These are phyloP conservation scores for Coturnix japonica DNA, from an alignment of 2,113 vertebrate genomes.

Conservation along the genomic window DNA sequence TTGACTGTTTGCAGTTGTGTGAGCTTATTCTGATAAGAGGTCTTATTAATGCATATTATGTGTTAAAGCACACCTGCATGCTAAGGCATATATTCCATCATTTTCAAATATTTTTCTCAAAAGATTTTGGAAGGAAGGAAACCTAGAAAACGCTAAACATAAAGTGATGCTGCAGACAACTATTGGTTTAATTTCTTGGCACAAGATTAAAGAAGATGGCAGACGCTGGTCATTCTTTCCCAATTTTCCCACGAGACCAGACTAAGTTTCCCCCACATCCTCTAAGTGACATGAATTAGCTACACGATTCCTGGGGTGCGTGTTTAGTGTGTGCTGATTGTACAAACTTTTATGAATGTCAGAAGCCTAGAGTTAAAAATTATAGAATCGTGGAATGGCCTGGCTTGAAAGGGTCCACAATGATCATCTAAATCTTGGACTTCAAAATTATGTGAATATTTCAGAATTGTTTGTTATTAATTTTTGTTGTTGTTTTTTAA, in stretches of 20 bases:
- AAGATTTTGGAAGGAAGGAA: constrained; percentile 47
- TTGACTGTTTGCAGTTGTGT: not conserved
- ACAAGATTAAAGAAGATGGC: constrained; percentile 52
- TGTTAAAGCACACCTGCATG: not conserved
- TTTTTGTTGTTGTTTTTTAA: not conserved
- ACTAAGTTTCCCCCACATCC: not conserved
- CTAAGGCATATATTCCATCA: not conserved
- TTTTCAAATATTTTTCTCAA: not conserved
- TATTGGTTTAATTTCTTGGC: constrained; percentile 38
- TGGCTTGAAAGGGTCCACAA: too few species aligned
- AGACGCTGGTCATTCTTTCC: constrained; percentile 3
- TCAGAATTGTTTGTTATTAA: not conserved
- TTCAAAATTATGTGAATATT: not conserved
- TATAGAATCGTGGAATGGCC: too few species aligned
- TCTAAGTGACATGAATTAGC: not conserved
- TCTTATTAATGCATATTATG: not conserved
- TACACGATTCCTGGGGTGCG: not conserved
- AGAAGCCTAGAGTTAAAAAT: not conserved
- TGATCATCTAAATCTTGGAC: not conserved
- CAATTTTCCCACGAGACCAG: constrained; percentile 18
- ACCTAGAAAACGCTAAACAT: constrained; percentile 22
- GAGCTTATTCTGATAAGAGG: not conserved
- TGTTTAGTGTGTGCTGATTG: not conserved
- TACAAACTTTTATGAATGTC: not conserved
- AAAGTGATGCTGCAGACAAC: constrained; percentile 13